Percentiles rank a stretch among this genome's conserved stretches.
Evolutionary conservation across 92 coral and sea anemone species (phyloP).

Genomic region (Montipora capitata): DNA sequence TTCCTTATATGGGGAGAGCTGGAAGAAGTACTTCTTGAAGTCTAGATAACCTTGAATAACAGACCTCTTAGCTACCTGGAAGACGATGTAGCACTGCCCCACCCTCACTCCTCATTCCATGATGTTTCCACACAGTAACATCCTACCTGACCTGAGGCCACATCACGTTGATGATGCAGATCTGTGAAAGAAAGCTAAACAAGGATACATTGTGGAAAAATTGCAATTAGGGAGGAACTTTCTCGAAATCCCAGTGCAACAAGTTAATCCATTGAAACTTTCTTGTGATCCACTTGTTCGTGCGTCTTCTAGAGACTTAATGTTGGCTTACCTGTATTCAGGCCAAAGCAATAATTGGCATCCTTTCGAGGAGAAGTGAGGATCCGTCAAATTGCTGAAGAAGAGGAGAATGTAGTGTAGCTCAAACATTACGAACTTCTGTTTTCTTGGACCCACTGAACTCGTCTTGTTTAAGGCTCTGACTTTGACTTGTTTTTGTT

Average conservation of each 20-base stretch:
- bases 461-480: no score
- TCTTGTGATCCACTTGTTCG: conserved; percentile 21
- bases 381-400: conserved; percentile 14
- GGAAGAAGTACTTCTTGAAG: conserved; percentile 47
- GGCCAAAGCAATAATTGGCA: conserved; percentile 7
- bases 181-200: conserved; percentile 30
- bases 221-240: conserved; percentile 10
- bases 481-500: no score
- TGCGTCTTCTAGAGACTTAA: not conserved
- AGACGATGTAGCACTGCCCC: conserved; percentile 41
- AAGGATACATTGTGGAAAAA: conserved; percentile 28
- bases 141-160: conserved; percentile 9
- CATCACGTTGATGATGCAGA: conserved; percentile 11
- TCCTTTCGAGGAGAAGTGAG: conserved; percentile 3
- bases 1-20: conserved; percentile 19
- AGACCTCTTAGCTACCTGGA: conserved; percentile 57
- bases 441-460: no score
- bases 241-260: conserved; percentile 23
- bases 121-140: conserved; percentile 17
- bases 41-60: conserved; percentile 44
- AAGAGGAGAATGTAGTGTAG: conserved; percentile 12
- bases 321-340: conserved; percentile 15
- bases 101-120: conserved; percentile 24
- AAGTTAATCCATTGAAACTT: conserved; percentile 25
- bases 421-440: conserved; percentile 7